Base-by-base conservation (phyloP, 2,113 vertebrate species). In the Ahaetulla prasina region DNA sequence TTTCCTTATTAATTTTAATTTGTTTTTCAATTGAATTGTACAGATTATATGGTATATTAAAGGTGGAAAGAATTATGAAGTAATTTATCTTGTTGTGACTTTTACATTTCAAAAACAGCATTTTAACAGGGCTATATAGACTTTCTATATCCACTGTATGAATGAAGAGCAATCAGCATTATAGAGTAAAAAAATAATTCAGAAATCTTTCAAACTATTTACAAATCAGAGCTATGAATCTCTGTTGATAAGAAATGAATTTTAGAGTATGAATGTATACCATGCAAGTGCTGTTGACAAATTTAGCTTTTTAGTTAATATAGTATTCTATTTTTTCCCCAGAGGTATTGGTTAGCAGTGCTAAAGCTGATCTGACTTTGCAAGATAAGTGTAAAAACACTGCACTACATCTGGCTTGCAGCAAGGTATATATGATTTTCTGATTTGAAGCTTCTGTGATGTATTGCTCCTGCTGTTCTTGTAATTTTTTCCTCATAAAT, bases 271-370 rank as follows among this genome's bases (percentile, higher is more conserved):
- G 43, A 80, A 80, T 80, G 74, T 80, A 39, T 80, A 80, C 74
- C 74, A 80, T 43, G 35, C 74, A 80, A 43, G 35, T 43, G 63
- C 63, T 68, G 74, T 80, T 80, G 35, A 80, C 18, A 50, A 87
- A 87, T 49, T 30, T 94, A 95, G 14, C 80, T 54, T 92, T 93
- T 95, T 94, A 92, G 49, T 68, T 97, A 95, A 97, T 94, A 35
- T 16, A 50, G 7, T 57, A 94, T 91, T 96, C 96, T 95, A 50
- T 93, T 91, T 96, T 63, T 94, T 68, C 94, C 74, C 74, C 97
- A 99, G 99, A 99, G 97, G 98, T 99, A 96, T 97, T 99, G 96
- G 99, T 99, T 94, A 99, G 99, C 98, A 99, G 99, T 96, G 99
- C 99, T 85, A 99, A 99, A 96, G 99, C 99, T 95, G 99, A 99